Conservation (phyloP, 2,113 vertebrate genomes). For the Phyllopteryx taeniolatus region DNA sequence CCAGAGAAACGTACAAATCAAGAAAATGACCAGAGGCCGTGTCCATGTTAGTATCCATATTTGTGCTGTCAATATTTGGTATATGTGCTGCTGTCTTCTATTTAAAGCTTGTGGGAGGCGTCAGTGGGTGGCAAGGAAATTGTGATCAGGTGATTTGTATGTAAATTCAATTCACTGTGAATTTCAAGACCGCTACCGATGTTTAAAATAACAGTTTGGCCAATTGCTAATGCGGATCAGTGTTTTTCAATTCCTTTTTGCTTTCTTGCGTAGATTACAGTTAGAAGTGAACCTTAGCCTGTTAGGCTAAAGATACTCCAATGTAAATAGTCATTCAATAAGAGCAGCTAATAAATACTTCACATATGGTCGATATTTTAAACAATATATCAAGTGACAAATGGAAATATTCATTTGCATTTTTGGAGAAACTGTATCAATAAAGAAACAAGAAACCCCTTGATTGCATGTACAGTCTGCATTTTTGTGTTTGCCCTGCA, state of each 20-base stretch:
- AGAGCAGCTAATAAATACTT: background rate
- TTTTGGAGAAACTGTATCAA: background rate
- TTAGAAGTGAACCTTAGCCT: background rate
- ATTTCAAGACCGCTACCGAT: background rate
- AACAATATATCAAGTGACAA: too few species aligned
- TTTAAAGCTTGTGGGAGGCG: slow-evolving; percentile 18
- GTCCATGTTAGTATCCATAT: slow-evolving; percentile 11
- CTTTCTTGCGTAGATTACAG: too few species aligned
- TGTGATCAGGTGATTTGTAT: slow-evolving; percentile 21
- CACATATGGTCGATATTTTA: background rate
- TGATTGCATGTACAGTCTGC: too few species aligned
- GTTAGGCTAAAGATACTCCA: background rate
- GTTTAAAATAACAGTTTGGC: background rate
- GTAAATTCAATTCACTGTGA: slow-evolving; percentile 9
- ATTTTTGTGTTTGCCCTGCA: background rate
- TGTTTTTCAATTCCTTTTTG: background rate
- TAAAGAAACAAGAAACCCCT: background rate
- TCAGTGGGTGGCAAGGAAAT: slow-evolving; percentile 23
- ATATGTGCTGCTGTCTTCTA: slow-evolving; percentile 14
- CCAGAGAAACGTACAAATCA: slow-evolving; percentile 24
- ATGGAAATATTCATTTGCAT: background rate
- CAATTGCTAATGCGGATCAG: background rate
- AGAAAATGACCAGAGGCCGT: background rate
- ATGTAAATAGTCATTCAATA: background rate
- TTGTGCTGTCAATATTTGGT: slow-evolving; percentile 23